Percentiles rank a stretch among this genome's conserved stretches.
Evolutionary conservation across 2,797 vertebrate species (phyloP).

Genomic region (Lophura swinhoii): DNA sequence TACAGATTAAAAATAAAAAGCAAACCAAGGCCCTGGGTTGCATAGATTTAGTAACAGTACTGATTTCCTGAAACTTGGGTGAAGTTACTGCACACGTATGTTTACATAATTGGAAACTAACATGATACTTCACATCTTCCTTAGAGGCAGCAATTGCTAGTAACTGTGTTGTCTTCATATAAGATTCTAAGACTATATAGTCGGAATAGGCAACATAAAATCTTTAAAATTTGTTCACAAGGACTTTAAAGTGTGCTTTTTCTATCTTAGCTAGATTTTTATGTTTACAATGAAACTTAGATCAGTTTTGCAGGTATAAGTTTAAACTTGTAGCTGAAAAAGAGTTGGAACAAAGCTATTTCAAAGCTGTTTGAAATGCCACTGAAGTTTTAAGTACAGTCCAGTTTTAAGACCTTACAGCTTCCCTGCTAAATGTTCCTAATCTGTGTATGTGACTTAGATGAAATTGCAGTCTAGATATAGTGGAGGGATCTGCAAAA

Average conservation of each 20-base stretch:
- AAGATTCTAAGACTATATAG: background rate
- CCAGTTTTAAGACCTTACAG: background rate
- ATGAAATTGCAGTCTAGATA: background rate
- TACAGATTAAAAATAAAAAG: background rate
- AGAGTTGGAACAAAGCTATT: background rate
- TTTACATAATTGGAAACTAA: background rate
- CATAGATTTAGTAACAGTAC: background rate
- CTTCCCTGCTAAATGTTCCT: background rate
- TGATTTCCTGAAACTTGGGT: background rate
- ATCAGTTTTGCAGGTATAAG: background rate
- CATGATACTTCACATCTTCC: background rate
- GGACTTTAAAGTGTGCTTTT: background rate
- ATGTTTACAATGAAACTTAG: background rate
- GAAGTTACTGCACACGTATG: background rate
- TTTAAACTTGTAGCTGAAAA: background rate
- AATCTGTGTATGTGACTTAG: rapidly evolving
- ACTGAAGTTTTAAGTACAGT: background rate
- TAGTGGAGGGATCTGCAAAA: background rate
- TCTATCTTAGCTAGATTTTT: background rate
- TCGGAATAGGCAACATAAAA: background rate
- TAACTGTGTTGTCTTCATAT: background rate
- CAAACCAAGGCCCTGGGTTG: background rate
- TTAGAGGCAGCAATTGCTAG: background rate
- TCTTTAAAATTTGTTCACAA: background rate
- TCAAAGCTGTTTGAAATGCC: background rate